Percentiles rank a stretch among this genome's conserved stretches.
phyloP scores from a whole-genome alignment of 2,113 vertebrate genomes.

The Heterotilapia buettikoferi region DNA sequence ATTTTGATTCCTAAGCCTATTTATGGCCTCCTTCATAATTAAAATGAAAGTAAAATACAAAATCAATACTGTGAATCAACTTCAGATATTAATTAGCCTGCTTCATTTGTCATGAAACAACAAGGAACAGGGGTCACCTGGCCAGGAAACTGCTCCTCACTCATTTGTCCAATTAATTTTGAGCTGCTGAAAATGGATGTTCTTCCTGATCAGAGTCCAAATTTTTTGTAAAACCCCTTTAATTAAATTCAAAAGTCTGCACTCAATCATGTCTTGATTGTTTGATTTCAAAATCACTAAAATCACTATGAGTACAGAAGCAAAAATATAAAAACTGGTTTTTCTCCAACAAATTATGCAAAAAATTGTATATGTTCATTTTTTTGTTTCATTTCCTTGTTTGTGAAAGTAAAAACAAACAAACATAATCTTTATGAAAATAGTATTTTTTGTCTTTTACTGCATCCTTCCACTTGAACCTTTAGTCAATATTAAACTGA shows the following conservation, averaged over 20 bases:
- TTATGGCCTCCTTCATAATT: not conserved
- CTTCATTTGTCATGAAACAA: not conserved
- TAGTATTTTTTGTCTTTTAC: not conserved
- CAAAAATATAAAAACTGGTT: not conserved
- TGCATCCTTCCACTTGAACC: not conserved
- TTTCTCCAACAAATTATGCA: not conserved
- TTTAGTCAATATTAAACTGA: not conserved
- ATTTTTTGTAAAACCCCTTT: not conserved
- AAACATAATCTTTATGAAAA: not conserved
- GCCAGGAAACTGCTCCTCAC: not conserved
- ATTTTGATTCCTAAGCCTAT: not conserved
- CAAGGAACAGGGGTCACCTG: not conserved
- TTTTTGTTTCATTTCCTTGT: not conserved
- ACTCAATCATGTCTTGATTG: rapidly evolving
- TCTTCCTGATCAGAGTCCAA: not conserved
- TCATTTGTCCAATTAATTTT: not conserved
- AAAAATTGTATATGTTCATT: not conserved
- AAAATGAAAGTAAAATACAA: not conserved
- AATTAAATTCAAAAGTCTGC: not conserved
- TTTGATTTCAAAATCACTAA: not conserved
- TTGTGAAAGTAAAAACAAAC: not conserved
- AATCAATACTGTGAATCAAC: not conserved
- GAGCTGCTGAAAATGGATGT: not conserved
- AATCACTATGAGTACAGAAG: not conserved
- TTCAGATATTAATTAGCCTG: not conserved